Evolutionary conservation across 2,888 invertebrate species (phyloP).

Genomic region (Drosophila monieri): DNA sequence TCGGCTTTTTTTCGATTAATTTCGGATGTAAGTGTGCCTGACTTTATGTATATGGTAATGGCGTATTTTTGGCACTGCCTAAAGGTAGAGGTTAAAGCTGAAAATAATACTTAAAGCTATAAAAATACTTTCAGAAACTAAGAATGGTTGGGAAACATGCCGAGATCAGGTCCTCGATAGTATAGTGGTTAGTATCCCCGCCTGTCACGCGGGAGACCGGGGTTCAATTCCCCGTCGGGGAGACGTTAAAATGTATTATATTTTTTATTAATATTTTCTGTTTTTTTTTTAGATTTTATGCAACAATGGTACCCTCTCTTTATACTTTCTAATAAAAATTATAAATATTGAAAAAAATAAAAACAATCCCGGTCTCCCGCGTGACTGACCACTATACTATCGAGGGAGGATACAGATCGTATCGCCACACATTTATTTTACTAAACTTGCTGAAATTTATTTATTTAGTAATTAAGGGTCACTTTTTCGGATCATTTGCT

Average conservation of each 20-base stretch:
- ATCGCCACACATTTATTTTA: not conserved
- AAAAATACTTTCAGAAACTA: not conserved
- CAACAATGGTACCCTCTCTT: too few species aligned
- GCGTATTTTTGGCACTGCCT: not conserved
- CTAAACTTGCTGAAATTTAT: constrained; percentile 29
- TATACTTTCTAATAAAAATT: too few species aligned
- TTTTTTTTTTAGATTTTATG: not conserved
- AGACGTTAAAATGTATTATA: constrained; percentile 13
- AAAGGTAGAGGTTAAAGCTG: not conserved
- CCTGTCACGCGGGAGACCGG: constrained; percentile 1
- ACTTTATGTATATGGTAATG: not conserved
- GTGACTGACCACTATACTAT: constrained; percentile 65
- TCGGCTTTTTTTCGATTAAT: constrained; percentile 2
- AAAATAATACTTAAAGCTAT: not conserved
- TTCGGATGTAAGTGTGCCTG: constrained; percentile 9
- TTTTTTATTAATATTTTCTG: not conserved
- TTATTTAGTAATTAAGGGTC: constrained; percentile 61
- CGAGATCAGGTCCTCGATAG: constrained; percentile 56
- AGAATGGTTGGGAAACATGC: not conserved
- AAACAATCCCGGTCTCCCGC: too few species aligned
- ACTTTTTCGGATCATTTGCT: constrained; percentile 55
- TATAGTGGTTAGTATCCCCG: constrained; percentile 51
- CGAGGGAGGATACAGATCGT: constrained; percentile 41
- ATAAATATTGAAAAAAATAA: too few species aligned
- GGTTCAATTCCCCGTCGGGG: constrained; percentile 2